Evolutionary conservation across 2,888 invertebrate species (phyloP), one percentile per base, ranked within the genome.

Genomic region (Hermaeophaga mercurialis): DNA sequence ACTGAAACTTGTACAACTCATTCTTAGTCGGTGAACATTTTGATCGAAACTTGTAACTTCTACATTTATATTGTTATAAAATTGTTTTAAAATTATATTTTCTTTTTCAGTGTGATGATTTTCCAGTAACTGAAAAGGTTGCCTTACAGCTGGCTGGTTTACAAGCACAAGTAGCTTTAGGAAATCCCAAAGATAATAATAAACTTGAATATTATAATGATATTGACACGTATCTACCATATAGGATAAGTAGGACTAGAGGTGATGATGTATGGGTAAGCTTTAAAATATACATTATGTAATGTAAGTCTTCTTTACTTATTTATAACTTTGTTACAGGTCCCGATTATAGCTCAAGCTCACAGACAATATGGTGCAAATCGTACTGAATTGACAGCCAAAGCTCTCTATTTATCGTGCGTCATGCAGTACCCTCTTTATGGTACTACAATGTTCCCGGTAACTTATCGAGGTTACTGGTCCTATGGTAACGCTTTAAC

Each of bases 391-490:
- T 79, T 96, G 36, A 93, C 94, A 0, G 93, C 95, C 12, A 96
- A 96, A 79, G 94, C 95, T 15, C 81, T 96, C 63, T 96, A 96
- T 77, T 80, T 96, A 59, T 93, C 94, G 0, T 95, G 95, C 72
- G 96, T 96, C 3, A 96, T 96, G 92, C 96, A 96, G 78, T 96
- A 95, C 76, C 95, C 96, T 0, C 82, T 96, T 1, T 28, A 82
- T 82, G 80, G 79, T 3, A 78, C 75, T 6, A 79, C 78, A 5
- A 78, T 79, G 78, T 78, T 72, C 58, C 89, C 89, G 8, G 96
- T 96, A 58, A 90, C 91, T 0, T 96, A 96, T 76, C 87, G 94
- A 64, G 96, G 96, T 9, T 94, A 94, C 72, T 95, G 95, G 93
- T 91, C 91, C 3, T 95, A 94, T 72, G 94, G 90, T 44, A 83